Percentiles rank a stretch among this genome's conserved stretches.
Evolutionary conservation across 2,888 invertebrate genomes (phyloP).

Genomic region (Tuta absoluta): DNA sequence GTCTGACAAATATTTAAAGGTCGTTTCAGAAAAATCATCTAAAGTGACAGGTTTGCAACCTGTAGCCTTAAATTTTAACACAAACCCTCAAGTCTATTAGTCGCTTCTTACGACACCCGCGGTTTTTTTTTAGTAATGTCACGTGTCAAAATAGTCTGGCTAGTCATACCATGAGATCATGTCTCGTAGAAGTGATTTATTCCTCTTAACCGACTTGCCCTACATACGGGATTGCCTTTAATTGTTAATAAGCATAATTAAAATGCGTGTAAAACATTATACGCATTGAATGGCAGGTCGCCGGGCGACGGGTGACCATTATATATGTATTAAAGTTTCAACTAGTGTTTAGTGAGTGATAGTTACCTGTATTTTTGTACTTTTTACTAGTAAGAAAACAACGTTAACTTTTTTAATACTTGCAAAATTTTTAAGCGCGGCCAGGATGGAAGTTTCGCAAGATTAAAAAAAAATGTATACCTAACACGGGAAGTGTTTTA

Average conservation of each 20-base stretch:
- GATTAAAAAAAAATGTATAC: too few relatives aligned
- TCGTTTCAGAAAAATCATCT: too few relatives aligned
- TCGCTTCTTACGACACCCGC: too few relatives aligned
- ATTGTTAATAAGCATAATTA: constrained; percentile 81
- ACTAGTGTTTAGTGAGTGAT: not conserved
- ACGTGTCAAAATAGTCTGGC: constrained; percentile 10
- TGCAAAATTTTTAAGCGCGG: too few relatives aligned
- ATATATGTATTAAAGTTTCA: constrained; percentile 6
- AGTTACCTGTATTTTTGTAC: not conserved
- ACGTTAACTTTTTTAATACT: too few relatives aligned
- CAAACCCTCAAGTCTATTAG: too few relatives aligned
- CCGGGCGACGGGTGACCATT: constrained; percentile 20
- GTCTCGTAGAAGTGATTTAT: constrained; percentile 74
- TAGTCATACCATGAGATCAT: constrained; percentile 64
- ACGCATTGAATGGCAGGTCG: constrained; percentile 42
- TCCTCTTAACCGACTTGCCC: constrained; percentile 78
- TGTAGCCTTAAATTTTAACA: too few relatives aligned
- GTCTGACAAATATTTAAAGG: too few relatives aligned
- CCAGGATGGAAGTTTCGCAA: too few relatives aligned
- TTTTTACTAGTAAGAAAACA: too few relatives aligned
- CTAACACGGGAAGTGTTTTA: too few relatives aligned
- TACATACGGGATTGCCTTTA: constrained; percentile 77
- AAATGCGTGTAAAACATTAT: constrained; percentile 73
- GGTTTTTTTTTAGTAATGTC: not conserved
- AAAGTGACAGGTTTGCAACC: too few relatives aligned